Percentiles rank a stretch among this genome's conserved stretches.
Evolutionary conservation across 2,797 vertebrate species (phyloP).

Genomic region (Furcifer pardalis): DNA sequence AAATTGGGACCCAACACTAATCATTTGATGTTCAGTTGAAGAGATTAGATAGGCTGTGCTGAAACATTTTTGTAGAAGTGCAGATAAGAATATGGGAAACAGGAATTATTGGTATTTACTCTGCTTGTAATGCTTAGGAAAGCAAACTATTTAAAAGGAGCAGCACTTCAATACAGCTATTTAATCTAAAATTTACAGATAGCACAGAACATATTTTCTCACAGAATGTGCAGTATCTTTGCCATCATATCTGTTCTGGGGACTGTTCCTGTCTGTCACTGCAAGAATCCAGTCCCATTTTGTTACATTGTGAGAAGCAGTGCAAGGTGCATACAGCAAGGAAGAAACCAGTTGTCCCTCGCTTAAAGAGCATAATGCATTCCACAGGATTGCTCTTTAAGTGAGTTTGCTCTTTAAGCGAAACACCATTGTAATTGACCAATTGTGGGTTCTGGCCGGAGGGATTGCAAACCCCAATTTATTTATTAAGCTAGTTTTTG

Average conservation of each 20-base stretch:
- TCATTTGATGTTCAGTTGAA: constrained; percentile 60
- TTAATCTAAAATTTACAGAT: constrained; percentile 70
- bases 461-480: too few species aligned
- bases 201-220: constrained; percentile 57
- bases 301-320: constrained; percentile 55
- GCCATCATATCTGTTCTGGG: constrained; percentile 10
- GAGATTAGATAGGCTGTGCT: constrained; percentile 59
- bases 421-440: too few species aligned
- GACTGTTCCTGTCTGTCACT: constrained; percentile 33
- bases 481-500: too few species aligned
- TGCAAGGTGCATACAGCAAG: constrained; percentile 34
- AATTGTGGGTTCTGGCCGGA: too few species aligned
- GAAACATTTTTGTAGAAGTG: constrained; percentile 62
- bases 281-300: constrained; percentile 59
- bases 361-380: too few species aligned
- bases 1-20: constrained; percentile 58
- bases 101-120: constrained; percentile 71
- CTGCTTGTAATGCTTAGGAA: constrained; percentile 52
- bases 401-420: too few species aligned
- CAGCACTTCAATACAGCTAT: constrained; percentile 61
- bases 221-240: constrained; percentile 56
- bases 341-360: constrained; percentile 51
- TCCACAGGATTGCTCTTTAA: too few species aligned
- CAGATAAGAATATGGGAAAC: constrained; percentile 68
- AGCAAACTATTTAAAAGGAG: constrained; percentile 63